Evolutionary conservation across 2,888 invertebrate species (phyloP).

Genomic region (Dasysyrphus albostriatus): DNA sequence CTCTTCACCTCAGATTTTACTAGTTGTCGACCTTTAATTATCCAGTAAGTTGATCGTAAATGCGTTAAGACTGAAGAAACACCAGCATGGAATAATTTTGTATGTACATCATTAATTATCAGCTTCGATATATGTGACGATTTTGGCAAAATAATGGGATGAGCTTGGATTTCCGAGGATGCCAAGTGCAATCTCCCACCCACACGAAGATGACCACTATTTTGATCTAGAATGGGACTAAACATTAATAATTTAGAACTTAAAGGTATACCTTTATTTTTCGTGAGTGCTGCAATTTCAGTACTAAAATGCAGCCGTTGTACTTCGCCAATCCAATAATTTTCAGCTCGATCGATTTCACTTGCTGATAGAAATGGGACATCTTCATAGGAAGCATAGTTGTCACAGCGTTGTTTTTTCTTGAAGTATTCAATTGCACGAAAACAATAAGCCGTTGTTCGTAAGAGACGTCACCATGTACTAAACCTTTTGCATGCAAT

Average conservation of each 20-base stretch:
- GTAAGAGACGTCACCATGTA: background rate
- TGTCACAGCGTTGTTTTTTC: background rate
- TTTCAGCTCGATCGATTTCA: conserved; percentile 24
- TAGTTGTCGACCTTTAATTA: background rate
- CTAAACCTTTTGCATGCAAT: conserved; percentile 28
- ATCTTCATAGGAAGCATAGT: background rate
- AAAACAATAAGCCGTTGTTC: background rate
- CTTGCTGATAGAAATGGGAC: background rate
- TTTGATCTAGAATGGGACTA: conserved; percentile 33
- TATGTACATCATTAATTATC: conserved; percentile 1
- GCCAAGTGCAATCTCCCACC: background rate
- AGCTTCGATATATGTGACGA: conserved; percentile 12
- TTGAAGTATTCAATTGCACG: background rate
- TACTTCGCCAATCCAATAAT: conserved; percentile 30
- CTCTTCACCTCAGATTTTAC: background rate
- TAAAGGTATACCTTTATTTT: conserved; percentile 22
- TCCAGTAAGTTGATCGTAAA: background rate
- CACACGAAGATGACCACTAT: background rate
- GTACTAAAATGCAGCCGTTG: conserved; percentile 34
- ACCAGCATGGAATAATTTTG: conserved; percentile 1
- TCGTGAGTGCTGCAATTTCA: conserved; percentile 26
- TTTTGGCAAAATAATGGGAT: background rate
- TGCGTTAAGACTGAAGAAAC: background rate
- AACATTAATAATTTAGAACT: conserved; percentile 35
- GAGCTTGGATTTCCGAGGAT: conserved; percentile 6